phyloP scores from a whole-genome alignment of 2,888 invertebrate species.

The Tetranychus piercei region DNA sequence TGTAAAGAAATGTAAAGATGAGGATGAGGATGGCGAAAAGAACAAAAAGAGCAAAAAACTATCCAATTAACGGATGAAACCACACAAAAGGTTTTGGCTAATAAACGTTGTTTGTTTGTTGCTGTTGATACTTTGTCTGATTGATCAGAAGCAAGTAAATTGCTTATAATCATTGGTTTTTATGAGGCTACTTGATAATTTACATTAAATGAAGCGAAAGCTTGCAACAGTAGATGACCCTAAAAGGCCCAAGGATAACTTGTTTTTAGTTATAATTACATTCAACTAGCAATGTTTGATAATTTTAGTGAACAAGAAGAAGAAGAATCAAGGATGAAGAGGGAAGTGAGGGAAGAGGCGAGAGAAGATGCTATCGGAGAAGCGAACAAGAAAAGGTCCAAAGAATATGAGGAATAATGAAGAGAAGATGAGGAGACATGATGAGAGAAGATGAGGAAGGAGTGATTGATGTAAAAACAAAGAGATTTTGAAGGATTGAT shows the following conservation, averaged over 20 bases:
- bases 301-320: no score
- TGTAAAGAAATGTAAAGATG: background rate
- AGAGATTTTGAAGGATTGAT: background rate
- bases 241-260: background rate
- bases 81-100: background rate
- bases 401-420: background rate
- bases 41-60: background rate
- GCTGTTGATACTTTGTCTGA: background rate
- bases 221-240: background rate
- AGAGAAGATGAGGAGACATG: background rate
- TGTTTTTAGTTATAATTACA: background rate
- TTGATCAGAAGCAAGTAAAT: conserved; percentile 1
- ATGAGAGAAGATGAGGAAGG: background rate
- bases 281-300: background rate
- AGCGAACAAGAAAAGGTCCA: background rate
- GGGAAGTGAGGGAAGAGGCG: background rate
- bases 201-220: background rate
- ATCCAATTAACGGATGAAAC: background rate
- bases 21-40: background rate
- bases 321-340: no score
- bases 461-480: background rate
- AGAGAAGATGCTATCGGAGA: background rate
- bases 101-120: background rate
- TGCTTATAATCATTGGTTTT: background rate
- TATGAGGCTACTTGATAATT: background rate